Evolutionary conservation across 2,888 invertebrate species (phyloP), one percentile per base, ranked within the genome.

Genomic region (Altica lythri): DNA sequence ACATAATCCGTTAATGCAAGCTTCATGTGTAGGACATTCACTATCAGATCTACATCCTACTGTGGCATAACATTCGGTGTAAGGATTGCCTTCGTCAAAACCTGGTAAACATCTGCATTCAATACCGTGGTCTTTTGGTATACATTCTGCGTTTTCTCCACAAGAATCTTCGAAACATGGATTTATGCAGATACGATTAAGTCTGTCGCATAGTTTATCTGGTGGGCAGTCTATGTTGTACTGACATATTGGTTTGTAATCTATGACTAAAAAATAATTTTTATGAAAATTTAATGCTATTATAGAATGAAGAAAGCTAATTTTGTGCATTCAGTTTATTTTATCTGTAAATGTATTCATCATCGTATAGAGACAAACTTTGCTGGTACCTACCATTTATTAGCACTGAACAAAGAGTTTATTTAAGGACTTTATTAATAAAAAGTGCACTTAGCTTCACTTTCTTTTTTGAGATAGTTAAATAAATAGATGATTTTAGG

Each of bases 191-290:
- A 88, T 82, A 71, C 92, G 81, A 70, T 92, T 92, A 43, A 92
- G 78, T 64, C 92, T 83, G 75, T 93, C 92, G 73, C 93, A 94
- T 14, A 90, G 79, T 67, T 90, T 85, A 68, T 88, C 84, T n/a
- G 90, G 89, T 48, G 92, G 91, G 72, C 93, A 94, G 70, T 93
- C 92, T 79, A 91, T 92, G 70, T 93, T 92, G 75, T 91, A 92
- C 73, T 92, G 92, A 72, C 93, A 93, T 45, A 92, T 82, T 62
- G 83, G 80, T 65, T 79, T 78, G 58, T 79, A 67, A 47, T 70
- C 67, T 8, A 46, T 22, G n/a, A 69, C 72, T 71, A 50, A 53
- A 64, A 64, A 48, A 22, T 19, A 29, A 25, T 25, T 30, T n/a
- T 9, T 4, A 35, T 34, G 14, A 40, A 29, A 8, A 12, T 27